Percentiles rank a stretch among this genome's conserved stretches.
Conservation (phyloP, 2,113 vertebrate species). For the Seriola aureovittata region DNA sequence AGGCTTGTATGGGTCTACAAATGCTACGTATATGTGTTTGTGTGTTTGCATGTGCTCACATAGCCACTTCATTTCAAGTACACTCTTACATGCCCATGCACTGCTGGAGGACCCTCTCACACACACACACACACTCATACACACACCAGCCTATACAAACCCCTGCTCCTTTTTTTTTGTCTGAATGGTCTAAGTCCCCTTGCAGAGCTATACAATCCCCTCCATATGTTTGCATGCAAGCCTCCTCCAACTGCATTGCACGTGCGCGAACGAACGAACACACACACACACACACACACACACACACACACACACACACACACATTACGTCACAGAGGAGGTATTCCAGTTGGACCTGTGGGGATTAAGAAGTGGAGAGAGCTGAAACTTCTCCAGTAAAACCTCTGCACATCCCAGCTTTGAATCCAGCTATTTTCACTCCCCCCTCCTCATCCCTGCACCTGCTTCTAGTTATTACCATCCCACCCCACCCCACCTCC, state of each 20-base stretch:
- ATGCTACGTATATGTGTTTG: not conserved
- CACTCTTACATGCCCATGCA: not conserved
- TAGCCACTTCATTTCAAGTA: conserved; percentile 27
- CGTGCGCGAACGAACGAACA: no score
- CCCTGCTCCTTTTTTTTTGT: conserved; percentile 13
- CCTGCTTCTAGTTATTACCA: conserved; percentile 89
- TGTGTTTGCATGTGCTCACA: not conserved
- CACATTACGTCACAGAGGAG: conserved; percentile 70
- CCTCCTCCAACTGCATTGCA: conserved; percentile 61
- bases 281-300: conserved; percentile 13
- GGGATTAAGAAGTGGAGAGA: conserved; percentile 81
- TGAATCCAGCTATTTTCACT: conserved; percentile 83
- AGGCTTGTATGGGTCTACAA: not conserved
- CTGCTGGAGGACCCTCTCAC: conserved; percentile 33
- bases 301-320: conserved; percentile 27
- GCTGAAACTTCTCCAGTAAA: conserved; percentile 70
- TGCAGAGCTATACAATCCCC: conserved; percentile 72
- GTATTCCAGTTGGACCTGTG: conserved; percentile 78
- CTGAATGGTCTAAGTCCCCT: conserved; percentile 51
- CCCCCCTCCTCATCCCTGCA: conserved; percentile 77
- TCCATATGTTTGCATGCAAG: conserved; percentile 79
- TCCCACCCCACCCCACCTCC: conserved; percentile 6
- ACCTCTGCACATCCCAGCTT: conserved; percentile 79
- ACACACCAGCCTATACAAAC: conserved; percentile 14
- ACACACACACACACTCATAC: not conserved